Base-by-base conservation (phyloP, 1,140 invertebrate species). In the Cylas formicarius region DNA sequence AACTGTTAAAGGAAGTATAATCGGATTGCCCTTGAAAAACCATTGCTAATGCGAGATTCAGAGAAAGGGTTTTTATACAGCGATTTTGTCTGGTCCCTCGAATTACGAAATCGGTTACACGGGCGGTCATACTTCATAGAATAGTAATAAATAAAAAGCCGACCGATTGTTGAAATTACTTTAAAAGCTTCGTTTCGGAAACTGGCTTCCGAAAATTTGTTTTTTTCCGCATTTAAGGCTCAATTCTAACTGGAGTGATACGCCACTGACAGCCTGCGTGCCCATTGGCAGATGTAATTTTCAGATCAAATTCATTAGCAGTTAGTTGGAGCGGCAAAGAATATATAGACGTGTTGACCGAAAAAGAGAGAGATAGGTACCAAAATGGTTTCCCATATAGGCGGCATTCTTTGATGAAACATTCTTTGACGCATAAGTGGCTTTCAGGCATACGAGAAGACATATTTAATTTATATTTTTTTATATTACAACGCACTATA, bases 341-440 rank as follows among this genome's bases (percentile, higher is more conserved):
- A n/a, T n/a, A n/a, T n/a, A n/a, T n/a, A n/a, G 38, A 43, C 23
- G 26, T 36, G n/a, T 46, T 11, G 33, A 16, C 20, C 9, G 16
- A 9, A 7, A 27, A 19, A 27, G 20, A 26, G 13, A 43, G 40
- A n/a, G n/a, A 47, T 36, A 40, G 28, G 44, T 31, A 50, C 57
- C 56, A 60, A 58, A 60, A 60, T 60, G 58, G 58, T 54, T 38
- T 47, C 51, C 53, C n/a, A n/a, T n/a, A 52, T 53, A 56, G 57
- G 46, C 57, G 57, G 57, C 44, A 7, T 48, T 38, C 52, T 59
- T 59, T 59, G 53, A 56, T 52, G 40, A 37, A 45, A 40, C 45
- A 57, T 58, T 58, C 53, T 41, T 55, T 55, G 40, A 49, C 42
- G 48, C 48, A 39, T 49, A 52, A 56, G 50, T 53, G 44, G 55